Evolutionary conservation across 2,797 vertebrate species (phyloP), one percentile per base, ranked within the genome.

Genomic region (Heterohyrax brucei): DNA sequence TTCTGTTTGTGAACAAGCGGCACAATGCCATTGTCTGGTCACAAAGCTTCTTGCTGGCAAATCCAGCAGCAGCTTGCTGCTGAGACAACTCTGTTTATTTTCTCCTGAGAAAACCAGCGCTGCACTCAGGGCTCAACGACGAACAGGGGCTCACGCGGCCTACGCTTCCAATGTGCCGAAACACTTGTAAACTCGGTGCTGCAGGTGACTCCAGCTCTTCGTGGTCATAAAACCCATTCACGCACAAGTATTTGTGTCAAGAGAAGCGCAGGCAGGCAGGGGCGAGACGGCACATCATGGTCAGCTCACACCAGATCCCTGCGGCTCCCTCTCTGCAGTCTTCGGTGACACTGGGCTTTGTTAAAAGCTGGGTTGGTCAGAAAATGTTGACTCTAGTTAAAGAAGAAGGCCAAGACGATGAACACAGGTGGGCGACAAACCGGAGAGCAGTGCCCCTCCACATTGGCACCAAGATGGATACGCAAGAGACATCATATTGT

Each of bases 1-100:
- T 44, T 91, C 30, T 79, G 50, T 89, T 82, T 59, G 84, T 84
- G 59, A 50, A 75, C 0, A 30, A 19, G 22, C n/a, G 93, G 80
- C 77, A 39, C 93, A 87, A 89, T 28, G 80, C 61, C 86, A 76
- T 33, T 84, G 75, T 93, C 92, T 87, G 56, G 0, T 70, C 6
- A 70, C 30, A 97, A 96, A 48, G 80, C 33, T 66, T 78, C 87
- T 0, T 46, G 78, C 75, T 7, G n/a, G 81, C 95, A 76, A 92
- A 91, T 64, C 18, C 28, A 87, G 39, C 7, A 0, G 87, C 30
- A 96, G 91, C 72, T 50, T 95, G 96, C 73, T 26, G 95, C 33
- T 76, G 68, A 64, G 78, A 93, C 14, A 81, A 39, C 84, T 92
- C 76, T 84, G 86, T 79, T 92, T 94, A 75, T 93, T 95, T 92